Evolutionary conservation across 1,140 invertebrate species (phyloP).

Genomic region (Halesus radiatus): DNA sequence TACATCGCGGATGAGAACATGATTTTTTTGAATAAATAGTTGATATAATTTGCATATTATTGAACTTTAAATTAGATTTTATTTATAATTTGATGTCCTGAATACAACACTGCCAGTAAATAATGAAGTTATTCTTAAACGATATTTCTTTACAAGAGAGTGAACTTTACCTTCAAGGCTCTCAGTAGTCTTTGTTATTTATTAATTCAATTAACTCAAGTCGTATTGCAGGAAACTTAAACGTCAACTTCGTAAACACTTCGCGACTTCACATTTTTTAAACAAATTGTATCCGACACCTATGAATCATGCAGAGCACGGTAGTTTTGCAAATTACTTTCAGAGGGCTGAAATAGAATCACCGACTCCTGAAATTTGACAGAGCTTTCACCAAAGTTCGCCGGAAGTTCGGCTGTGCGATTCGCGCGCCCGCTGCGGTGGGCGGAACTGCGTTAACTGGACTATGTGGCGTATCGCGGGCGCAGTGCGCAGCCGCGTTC

Average conservation of each 20-base stretch:
- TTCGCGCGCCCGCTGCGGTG: slow-evolving; percentile 43
- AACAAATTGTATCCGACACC: background rate
- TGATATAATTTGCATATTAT: too few species aligned
- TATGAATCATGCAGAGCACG: background rate
- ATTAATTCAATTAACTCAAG: slow-evolving; percentile 26
- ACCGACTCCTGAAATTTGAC: slow-evolving; percentile 13
- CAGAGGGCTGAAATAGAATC: background rate
- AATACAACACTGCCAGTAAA: too few species aligned
- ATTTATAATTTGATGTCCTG: too few species aligned
- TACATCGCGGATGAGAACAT: too few species aligned
- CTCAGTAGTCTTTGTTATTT: slow-evolving; percentile 19
- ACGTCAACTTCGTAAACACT: background rate
- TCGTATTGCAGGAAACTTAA: background rate
- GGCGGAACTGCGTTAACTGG: slow-evolving; percentile 45
- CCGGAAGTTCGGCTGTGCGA: background rate
- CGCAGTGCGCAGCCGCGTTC: slow-evolving; percentile 45
- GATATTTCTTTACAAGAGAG: slow-evolving; percentile 15
- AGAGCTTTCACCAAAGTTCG: slow-evolving; percentile 21
- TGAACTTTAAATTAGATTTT: too few species aligned
- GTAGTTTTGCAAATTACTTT: background rate
- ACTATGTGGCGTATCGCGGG: slow-evolving; percentile 39
- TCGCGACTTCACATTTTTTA: background rate
- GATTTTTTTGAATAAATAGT: too few species aligned
- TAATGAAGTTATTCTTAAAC: background rate
- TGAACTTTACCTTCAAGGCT: slow-evolving; percentile 22